phyloP scores from a whole-genome alignment of 2,113 vertebrate genomes.

The Eptesicus fuscus region DNA sequence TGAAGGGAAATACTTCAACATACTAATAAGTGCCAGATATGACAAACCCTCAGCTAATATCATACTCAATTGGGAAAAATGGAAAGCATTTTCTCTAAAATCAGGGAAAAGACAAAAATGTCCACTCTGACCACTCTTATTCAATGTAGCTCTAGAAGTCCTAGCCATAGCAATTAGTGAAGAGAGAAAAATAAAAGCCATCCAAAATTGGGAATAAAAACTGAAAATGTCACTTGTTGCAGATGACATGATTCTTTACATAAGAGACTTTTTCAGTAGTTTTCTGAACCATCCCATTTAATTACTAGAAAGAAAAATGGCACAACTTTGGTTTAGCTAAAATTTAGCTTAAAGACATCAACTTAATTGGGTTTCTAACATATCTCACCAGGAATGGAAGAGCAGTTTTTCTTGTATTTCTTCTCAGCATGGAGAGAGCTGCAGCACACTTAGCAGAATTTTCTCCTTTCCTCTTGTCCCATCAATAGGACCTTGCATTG shows the following conservation, averaged over 20 bases:
- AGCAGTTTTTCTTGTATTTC: background rate
- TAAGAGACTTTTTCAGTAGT: background rate
- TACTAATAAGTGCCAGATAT: background rate
- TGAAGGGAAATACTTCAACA: background rate
- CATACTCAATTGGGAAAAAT: background rate
- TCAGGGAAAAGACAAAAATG: background rate
- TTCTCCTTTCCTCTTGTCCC: background rate
- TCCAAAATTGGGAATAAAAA: background rate
- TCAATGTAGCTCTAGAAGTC: background rate
- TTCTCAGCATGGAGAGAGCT: background rate
- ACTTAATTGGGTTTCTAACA: conserved; percentile 12
- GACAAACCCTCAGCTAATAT: background rate
- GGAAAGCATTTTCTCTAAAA: background rate
- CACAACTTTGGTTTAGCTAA: background rate
- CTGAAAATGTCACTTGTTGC: background rate
- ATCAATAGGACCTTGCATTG: background rate
- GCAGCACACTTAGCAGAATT: background rate
- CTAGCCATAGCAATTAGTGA: background rate
- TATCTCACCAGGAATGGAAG: conserved; percentile 26
- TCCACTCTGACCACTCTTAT: background rate
- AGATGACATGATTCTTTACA: background rate
- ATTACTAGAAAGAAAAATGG: background rate
- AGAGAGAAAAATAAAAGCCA: background rate
- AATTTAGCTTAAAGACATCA: background rate
- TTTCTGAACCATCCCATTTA: background rate